Evolutionary conservation across 2,797 vertebrate species (phyloP).

Genomic region (Steatocranus sp.): DNA sequence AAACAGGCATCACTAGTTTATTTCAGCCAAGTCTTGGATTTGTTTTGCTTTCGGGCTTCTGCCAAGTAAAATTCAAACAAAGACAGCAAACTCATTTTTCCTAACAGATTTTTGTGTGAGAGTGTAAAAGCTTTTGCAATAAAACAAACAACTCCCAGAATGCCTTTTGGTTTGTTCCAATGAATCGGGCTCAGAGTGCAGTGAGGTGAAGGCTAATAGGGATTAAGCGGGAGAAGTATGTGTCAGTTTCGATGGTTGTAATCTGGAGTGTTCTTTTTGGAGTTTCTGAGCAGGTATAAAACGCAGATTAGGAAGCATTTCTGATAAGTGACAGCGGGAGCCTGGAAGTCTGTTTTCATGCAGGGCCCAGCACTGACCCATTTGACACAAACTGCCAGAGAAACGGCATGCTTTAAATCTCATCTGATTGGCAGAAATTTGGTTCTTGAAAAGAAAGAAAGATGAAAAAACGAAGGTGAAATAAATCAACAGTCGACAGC

Average conservation of each 20-base stretch:
- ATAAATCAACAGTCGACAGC: not conserved
- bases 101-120: not conserved
- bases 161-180: constrained; percentile 34
- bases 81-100: constrained; percentile 15
- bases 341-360: constrained; percentile 37
- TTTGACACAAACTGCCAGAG: not conserved
- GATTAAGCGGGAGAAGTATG: constrained; percentile 67
- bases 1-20: constrained; percentile 60
- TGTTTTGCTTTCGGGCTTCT: not conserved
- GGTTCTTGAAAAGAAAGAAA: not conserved
- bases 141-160: constrained; percentile 50
- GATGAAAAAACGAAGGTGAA: not conserved
- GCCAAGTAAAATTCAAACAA: not conserved
- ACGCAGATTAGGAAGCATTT: constrained; percentile 33
- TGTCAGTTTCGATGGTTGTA: constrained; percentile 62
- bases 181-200: constrained; percentile 45
- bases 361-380: not conserved
- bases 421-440: not conserved
- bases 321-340: constrained; percentile 28
- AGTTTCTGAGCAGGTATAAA: constrained; percentile 42
- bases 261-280: constrained; percentile 53
- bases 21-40: not conserved
- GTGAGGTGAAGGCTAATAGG: constrained; percentile 58
- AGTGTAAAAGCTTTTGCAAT: constrained; percentile 2
- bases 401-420: not conserved